Evolutionary conservation across 2,113 vertebrate genomes (phyloP).

Genomic region (Lepus timidus): DNA sequence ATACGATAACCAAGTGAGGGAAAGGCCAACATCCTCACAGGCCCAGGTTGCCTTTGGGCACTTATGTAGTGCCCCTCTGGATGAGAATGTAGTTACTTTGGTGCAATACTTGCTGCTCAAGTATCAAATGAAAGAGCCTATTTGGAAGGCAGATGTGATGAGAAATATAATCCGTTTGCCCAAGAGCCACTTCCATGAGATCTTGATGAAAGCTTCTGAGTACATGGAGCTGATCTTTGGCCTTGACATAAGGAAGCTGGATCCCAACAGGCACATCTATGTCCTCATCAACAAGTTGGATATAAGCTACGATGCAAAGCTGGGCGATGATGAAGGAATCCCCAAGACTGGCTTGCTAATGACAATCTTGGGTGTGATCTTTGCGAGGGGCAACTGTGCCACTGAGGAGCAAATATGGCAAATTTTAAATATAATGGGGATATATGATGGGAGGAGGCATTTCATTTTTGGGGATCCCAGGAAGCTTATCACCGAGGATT

Average conservation of each 20-base stretch:
- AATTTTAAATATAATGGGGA: background rate
- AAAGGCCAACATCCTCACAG: background rate
- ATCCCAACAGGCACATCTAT: constrained; percentile 3
- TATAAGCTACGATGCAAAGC: background rate
- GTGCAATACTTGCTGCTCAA: constrained; percentile 45
- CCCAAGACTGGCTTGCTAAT: constrained; percentile 43
- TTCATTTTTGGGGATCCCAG: background rate
- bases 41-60: background rate
- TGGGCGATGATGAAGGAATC: background rate
- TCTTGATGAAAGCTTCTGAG: constrained; percentile 13
- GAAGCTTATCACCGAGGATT: background rate
- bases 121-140: constrained; percentile 42
- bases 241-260: constrained; percentile 49
- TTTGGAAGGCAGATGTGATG: constrained; percentile 19
- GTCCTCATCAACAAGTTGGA: constrained; percentile 29
- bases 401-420: background rate
- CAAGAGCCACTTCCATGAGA: background rate
- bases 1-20: background rate
- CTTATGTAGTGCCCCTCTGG: background rate
- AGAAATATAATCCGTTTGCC: background rate
- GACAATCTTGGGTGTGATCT: constrained; percentile 44
- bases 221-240: constrained; percentile 57
- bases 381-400: background rate
- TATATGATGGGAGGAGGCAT: background rate
- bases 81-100: background rate